Conservation (phyloP, 2,888 invertebrate species). For the Eupithecia centaureata region DNA sequence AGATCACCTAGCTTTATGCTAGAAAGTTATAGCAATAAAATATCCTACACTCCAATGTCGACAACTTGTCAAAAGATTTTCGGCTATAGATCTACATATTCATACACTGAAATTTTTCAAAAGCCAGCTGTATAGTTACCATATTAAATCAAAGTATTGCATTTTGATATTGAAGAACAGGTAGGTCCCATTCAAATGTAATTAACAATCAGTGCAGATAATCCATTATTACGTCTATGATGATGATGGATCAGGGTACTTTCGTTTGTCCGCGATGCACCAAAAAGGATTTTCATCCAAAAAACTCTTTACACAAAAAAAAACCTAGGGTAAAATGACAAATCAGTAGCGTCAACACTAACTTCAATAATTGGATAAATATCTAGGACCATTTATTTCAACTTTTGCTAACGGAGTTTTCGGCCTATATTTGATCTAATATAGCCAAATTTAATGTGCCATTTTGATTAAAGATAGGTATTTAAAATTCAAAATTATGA, state of each 20-base stretch:
- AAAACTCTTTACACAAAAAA: neutral
- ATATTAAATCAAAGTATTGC: too few relatives aligned
- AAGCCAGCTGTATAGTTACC: too few relatives aligned
- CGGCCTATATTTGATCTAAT: neutral
- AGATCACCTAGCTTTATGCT: too few relatives aligned
- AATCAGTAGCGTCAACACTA: neutral
- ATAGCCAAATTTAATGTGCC: slow-evolving; percentile 30
- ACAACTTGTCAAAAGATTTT: too few relatives aligned
- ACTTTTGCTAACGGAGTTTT: neutral
- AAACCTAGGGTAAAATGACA: neutral
- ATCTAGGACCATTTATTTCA: slow-evolving; percentile 3
- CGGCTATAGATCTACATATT: too few relatives aligned
- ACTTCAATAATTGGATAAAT: neutral
- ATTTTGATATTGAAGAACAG: too few relatives aligned
- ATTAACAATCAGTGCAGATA: too few relatives aligned
- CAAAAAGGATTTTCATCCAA: neutral
- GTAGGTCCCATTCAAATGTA: too few relatives aligned
- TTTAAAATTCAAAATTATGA: slow-evolving; percentile 32
- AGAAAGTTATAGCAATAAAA: too few relatives aligned
- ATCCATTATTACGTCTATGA: too few relatives aligned
- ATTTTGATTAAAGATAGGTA: neutral
- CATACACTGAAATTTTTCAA: too few relatives aligned
- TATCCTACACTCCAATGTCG: too few relatives aligned
- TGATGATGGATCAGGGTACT: neutral
- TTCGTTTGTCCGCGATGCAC: neutral